Base-by-base conservation (phyloP, 2,113 vertebrate genomes). In the Sorex araneus region DNA sequence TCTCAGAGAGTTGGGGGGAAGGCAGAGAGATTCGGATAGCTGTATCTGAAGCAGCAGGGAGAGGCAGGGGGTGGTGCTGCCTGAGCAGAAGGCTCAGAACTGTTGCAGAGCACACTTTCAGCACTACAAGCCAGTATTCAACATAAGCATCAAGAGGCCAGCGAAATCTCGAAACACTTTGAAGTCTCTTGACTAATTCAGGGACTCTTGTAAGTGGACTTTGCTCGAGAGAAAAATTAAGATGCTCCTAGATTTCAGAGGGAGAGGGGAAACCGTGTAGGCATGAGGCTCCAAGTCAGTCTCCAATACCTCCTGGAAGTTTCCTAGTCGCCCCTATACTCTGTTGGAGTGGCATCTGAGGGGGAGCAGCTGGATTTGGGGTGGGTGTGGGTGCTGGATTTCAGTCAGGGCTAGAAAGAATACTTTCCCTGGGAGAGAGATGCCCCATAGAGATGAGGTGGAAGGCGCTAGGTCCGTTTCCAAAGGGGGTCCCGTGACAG, bases 171-270 rank as follows among this genome's bases (percentile, higher is more conserved):
- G 66, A 47, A 71, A 30, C 36, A 32, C 66, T 36, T 69, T 45
- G 60, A 45, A 43, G 84, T 85, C 64, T 21, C 82, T 84, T 92
- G 1, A 50, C 36, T 76, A 67, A 76, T 32, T 12, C 69, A 0
- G 27, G 32, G 77, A 12, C 80, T 67, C 5, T 63, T 84, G 9
- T 43, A 7, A 69, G n/a, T 87, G 43, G 19, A 12, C n/a, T 45
- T 92, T 63, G 32, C 66, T 90, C 34, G 50, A 69, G 54, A 90
- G 73, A 87, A 66, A 40, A 75, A 21, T 34, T 78, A 45, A 67
- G 34, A 18, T 30, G 15, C 32, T 86, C 5, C 57, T 6, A 73
- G 40, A 54, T 8, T 15, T 54, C 54, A 15, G 54, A 16, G 54
- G 18, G 11, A 12, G 54, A 54, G 2, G 54, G 54, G 54, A 54